Conservation (phyloP, 2,797 vertebrate genomes). For the Eospalax fontanierii region DNA sequence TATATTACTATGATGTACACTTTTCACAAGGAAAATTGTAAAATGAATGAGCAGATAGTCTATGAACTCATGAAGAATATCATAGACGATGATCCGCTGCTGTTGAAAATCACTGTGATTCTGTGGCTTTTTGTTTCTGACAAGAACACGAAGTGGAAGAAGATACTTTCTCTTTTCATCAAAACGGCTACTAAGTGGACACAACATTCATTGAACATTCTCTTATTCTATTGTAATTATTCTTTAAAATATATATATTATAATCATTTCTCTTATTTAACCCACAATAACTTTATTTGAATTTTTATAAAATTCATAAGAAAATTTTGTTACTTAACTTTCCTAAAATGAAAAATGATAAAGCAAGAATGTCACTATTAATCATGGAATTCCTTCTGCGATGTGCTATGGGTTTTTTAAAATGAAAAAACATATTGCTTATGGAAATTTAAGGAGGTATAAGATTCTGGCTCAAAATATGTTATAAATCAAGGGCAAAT, state of each 20-base stretch:
- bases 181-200: neutral
- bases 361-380: neutral
- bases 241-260: constrained; percentile 21
- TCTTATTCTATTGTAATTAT: neutral
- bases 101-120: neutral
- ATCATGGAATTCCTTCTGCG: neutral
- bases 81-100: neutral
- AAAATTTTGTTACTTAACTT: neutral
- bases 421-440: neutral
- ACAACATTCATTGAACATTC: neutral
- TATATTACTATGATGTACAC: neutral
- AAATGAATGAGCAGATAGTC: neutral
- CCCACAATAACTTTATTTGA: neutral
- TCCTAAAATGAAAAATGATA: neutral
- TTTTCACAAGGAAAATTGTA: neutral
- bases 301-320: neutral
- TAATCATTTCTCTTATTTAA: constrained; percentile 27
- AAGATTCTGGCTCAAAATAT: neutral
- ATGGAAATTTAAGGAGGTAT: neutral
- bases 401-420: neutral
- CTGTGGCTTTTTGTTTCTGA: neutral
- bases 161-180: neutral
- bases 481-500: neutral
- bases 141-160: neutral
- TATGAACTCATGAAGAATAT: neutral